Conservation (phyloP, 2,113 vertebrate species). For the Gobio gobio region DNA sequence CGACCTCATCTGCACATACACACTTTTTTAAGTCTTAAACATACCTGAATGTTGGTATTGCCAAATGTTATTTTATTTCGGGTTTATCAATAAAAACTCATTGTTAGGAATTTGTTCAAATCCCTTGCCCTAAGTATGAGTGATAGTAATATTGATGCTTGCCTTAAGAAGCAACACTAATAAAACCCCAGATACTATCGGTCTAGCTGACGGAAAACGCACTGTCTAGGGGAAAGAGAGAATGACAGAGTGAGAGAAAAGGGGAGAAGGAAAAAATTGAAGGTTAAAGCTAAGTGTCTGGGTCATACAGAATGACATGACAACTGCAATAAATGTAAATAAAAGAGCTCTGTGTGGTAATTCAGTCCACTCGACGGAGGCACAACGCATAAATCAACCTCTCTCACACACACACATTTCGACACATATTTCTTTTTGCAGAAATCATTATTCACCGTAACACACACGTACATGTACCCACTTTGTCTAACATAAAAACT, state of each 20-base stretch:
- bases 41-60: neutral
- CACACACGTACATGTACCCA: neutral
- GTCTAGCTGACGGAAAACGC: neutral
- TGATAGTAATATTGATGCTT: neutral
- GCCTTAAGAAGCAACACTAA: neutral
- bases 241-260: neutral
- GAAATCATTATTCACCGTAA: neutral
- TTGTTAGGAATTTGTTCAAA: neutral
- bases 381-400: conserved; percentile 66
- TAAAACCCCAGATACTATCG: neutral
- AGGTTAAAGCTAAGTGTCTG: conserved; percentile 44
- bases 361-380: conserved; percentile 66
- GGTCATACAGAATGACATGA: conserved; percentile 52
- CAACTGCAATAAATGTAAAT: conserved; percentile 67
- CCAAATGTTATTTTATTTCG: neutral
- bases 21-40: neutral
- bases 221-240: neutral
- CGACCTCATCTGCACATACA: neutral
- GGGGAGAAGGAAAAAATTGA: neutral
- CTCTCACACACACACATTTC: conserved; percentile 14
- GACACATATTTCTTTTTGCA: conserved; percentile 11
- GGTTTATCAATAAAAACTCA: neutral
- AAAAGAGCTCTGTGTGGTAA: conserved; percentile 69
- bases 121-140: neutral
- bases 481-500: conserved; percentile 16